phyloP scores from a whole-genome alignment of 2,113 vertebrate genomes.

The Saccopteryx bilineata region DNA sequence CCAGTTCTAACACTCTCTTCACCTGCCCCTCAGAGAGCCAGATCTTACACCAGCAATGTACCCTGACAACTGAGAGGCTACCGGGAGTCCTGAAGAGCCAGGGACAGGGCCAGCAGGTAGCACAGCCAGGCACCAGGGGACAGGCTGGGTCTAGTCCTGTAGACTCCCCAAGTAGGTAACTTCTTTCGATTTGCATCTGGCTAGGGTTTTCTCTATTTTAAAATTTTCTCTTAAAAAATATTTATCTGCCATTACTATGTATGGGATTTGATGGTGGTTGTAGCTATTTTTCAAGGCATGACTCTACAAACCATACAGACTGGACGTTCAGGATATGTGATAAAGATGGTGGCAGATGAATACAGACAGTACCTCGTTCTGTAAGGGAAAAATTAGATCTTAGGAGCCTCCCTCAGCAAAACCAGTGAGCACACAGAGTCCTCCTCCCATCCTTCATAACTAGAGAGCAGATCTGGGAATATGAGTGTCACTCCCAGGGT shows the following conservation, averaged over 20 bases:
- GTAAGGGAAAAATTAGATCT: not conserved
- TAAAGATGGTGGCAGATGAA: not conserved
- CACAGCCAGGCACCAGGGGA: rapidly evolving
- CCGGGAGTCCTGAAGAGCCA: not conserved
- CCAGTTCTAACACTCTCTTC: not conserved
- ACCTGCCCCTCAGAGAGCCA: not conserved
- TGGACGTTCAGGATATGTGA: not conserved
- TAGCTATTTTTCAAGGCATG: not conserved
- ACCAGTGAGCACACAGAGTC: not conserved
- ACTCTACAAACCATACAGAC: not conserved
- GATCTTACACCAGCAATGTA: not conserved
- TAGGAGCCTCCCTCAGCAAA: not conserved
- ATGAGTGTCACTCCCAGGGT: not conserved
- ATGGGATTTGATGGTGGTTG: not conserved
- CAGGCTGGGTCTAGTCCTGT: not conserved
- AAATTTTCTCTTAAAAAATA: not conserved
- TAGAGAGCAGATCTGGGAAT: not conserved
- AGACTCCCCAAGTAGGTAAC: not conserved
- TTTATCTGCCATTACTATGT: not conserved
- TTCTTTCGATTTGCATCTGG: not conserved
- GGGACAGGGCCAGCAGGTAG: not conserved
- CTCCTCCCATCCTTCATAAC: not conserved
- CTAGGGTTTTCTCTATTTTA: not conserved
- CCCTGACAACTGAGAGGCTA: not conserved
- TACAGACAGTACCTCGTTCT: not conserved